Base-by-base conservation (phyloP, 2,797 vertebrate genomes). In the Sebastes itinus region DNA sequence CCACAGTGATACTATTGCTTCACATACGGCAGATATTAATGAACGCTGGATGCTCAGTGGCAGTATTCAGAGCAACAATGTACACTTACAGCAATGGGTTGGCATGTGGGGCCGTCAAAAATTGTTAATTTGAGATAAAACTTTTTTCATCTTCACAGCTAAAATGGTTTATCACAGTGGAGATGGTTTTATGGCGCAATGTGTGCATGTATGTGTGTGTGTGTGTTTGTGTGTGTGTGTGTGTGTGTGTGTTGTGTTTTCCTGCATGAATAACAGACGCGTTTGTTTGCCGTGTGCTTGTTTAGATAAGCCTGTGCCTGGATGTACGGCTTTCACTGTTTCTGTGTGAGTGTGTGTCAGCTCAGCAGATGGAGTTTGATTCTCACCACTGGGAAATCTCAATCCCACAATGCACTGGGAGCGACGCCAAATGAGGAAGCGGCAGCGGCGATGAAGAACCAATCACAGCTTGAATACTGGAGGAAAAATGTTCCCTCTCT, bases 351-450 rank as follows among this genome's bases (percentile, higher is more conserved):
- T 71, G 61, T 81, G 81, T 91, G 80, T 91, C 82, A 74, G 87
- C 85, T 89, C 75, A 81, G 88, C 92, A 92, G 92, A 93, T 92
- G 92, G 91, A 90, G 89, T 86, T 92, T 83, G 89, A 89, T 88
- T 92, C 89, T 88, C 87, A 90, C 89, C 83, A 80, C 82, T 89
- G 93, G 94, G 92, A 93, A 94, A 93, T 94, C 90, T 88, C 87
- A 88, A 88, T 91, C 93, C 93, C 91, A 94, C 89, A 94, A 94
- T 94, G 91, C 92, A 93, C 85, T 88, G 92, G 94, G 92, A 92
- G 80, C 35, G 1, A 65, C 30, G 92, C 92, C 93, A 95, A 91
- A 91, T 54, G 84, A 87, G 73, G 82, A 89, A 87, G 85, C 5
- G 38, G 86, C 81, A 77, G 86, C 82, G 75, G 84, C 84, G 75